Base-by-base conservation (phyloP, 2,797 vertebrate species). In the Tadarida brasiliensis region DNA sequence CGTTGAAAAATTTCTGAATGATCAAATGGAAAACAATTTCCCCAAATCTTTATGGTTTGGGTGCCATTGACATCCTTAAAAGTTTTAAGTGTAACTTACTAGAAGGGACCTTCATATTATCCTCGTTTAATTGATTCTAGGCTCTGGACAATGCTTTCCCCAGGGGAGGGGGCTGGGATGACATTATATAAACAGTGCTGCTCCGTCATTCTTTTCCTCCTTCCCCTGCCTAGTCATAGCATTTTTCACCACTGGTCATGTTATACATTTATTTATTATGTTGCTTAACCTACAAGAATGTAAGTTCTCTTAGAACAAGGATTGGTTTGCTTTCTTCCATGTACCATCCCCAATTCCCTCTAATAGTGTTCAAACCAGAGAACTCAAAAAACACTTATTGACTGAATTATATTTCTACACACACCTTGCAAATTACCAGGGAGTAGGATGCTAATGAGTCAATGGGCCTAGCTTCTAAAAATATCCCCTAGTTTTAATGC, bases 391-490 rank as follows among this genome's bases (percentile, higher is more conserved):
- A 51, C 26, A 33, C 17, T 84, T 90, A 65, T 16, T 96, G 24
- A 56, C 14, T 94, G 56, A 83, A 73, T 88, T 86, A 71, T 91
- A 17, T 89, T 26, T 67, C 49, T 86, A 8, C 2, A 51, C 0
- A 47, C 4, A 26, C 59, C 33, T 89, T 33, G 82, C 47, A 87
- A 51, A 71, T 65, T 49, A 85, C 7, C 24, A 76, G 24, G 30
- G 16, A 74, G 9, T 54, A 8, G 35, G 11, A 73, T 83, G 33
- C 78, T 95, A 33, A 87, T 74, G 88, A 0, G 22, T 87, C 73
- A 94, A 82, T 82, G 73, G 73, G 35, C 14, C 24, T 87, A 59
- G 14, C 11, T 11, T 95, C 83, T 91, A 91, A 96, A 97, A 94
- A 30, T 87, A 92, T 19, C 26, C 30, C 20, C 4, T 39, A 28